These are phyloP conservation scores for Drosophila lini DNA, from an alignment of 1,140 invertebrate species.

Conservation along the genomic window DNA sequence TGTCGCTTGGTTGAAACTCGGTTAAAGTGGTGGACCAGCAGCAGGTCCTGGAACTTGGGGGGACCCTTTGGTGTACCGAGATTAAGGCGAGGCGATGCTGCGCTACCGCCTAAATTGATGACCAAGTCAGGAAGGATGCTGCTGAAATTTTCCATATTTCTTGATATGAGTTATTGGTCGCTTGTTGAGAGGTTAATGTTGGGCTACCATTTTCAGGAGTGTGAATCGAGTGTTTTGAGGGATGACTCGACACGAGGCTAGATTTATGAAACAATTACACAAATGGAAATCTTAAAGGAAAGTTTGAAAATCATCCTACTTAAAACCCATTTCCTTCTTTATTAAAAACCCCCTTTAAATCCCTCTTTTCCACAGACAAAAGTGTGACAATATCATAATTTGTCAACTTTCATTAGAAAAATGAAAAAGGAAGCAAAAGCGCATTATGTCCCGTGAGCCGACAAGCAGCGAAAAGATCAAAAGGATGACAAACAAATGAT, in stretches of 20 bases:
- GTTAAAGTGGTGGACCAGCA: slow-evolving; percentile 59
- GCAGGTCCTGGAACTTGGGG: slow-evolving; percentile 8
- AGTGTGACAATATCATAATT: slow-evolving; percentile 64
- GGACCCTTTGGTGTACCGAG: slow-evolving; percentile 54
- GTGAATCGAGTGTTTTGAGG: slow-evolving; percentile 14
- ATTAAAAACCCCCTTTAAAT: background rate
- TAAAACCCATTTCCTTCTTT: too few relatives aligned
- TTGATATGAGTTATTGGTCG: slow-evolving; percentile 59
- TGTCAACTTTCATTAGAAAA: slow-evolving; percentile 73
- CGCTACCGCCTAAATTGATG: slow-evolving; percentile 62
- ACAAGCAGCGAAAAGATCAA: slow-evolving; percentile 77
- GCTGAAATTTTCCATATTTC: slow-evolving; percentile 63
- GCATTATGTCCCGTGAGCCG: slow-evolving; percentile 48
- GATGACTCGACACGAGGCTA: slow-evolving; percentile 3
- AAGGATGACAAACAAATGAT: slow-evolving; percentile 79
- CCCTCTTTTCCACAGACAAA: slow-evolving; percentile 5
- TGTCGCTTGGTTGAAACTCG: slow-evolving; percentile 71
- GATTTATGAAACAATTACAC: slow-evolving; percentile 45
- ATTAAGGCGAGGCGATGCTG: slow-evolving; percentile 52
- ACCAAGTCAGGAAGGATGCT: slow-evolving; percentile 46
- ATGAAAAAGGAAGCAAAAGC: slow-evolving; percentile 55
- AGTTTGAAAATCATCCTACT: background rate
- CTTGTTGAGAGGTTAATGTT: slow-evolving; percentile 47
- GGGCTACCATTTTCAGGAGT: slow-evolving; percentile 9
- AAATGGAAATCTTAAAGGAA: slow-evolving; percentile 21